Conservation (phyloP, 2,113 vertebrate genomes). For the Athene cunicularia region DNA sequence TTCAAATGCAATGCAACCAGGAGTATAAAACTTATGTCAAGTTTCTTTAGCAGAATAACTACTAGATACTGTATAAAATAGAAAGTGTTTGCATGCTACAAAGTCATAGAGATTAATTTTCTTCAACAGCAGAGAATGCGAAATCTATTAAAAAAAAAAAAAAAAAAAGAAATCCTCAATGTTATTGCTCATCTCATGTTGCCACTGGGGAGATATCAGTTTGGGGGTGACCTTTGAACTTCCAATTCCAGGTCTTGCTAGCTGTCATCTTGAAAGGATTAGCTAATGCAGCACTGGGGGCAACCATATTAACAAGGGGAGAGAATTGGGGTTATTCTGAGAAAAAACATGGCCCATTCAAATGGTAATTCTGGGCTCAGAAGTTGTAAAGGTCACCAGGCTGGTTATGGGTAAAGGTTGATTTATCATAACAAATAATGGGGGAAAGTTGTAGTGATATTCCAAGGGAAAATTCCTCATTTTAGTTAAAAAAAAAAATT, state of each 20-base stretch:
- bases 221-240: constrained; percentile 35
- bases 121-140: neutral
- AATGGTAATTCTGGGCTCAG: constrained; percentile 21
- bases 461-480: neutral
- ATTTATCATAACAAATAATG: neutral
- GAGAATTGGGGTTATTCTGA: constrained; percentile 27
- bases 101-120: neutral
- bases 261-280: constrained; percentile 17
- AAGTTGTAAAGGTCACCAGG: neutral
- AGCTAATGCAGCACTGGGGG: neutral
- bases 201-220: neutral
- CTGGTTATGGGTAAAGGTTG: neutral
- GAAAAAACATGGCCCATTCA: neutral
- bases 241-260: neutral
- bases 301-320: constrained; percentile 5
- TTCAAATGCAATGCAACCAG: constrained; percentile 11
- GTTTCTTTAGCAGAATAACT: neutral
- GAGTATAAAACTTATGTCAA: neutral
- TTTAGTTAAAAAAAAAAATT: neutral
- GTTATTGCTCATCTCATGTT: neutral
- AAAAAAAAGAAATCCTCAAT: neutral
- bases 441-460: neutral
- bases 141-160: neutral
- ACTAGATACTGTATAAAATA: neutral
- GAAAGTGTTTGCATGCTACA: neutral